Conservation (phyloP, 1,140 invertebrate genomes). For the Anastatus disparis region DNA sequence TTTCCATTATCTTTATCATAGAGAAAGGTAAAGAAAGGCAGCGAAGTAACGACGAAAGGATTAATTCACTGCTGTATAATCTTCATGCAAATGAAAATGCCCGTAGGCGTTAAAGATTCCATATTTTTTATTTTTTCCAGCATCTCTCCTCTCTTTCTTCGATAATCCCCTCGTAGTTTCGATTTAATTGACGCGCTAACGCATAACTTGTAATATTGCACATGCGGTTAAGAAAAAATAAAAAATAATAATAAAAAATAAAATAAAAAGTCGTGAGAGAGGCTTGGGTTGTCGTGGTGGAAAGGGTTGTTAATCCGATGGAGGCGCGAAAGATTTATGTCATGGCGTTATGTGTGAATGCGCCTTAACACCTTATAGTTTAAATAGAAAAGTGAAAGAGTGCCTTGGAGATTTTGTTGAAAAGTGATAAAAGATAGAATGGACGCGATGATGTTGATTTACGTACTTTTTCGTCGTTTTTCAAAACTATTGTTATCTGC, state of each 20-base stretch:
- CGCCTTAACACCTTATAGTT: no score
- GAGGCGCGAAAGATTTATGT: conserved; percentile 13
- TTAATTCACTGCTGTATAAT: conserved; percentile 28
- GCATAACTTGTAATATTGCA: neutral
- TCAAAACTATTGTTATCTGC: no score
- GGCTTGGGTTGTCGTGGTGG: neutral
- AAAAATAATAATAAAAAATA: no score
- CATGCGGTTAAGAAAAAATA: neutral
- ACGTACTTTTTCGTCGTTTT: no score
- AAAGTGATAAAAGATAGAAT: no score
- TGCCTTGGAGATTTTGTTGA: no score
- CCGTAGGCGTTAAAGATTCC: neutral
- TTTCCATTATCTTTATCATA: neutral
- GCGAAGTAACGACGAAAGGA: conserved; percentile 30
- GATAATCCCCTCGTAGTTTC: conserved; percentile 7
- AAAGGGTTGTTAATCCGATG: neutral
- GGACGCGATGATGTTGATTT: no score
- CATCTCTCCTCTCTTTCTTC: neutral
- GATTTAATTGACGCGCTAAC: conserved; percentile 16
- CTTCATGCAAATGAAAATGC: conserved; percentile 38
- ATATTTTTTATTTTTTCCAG: no score
- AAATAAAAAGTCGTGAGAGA: no score
- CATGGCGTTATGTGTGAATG: no score
- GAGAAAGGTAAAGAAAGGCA: neutral
- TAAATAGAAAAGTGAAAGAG: no score